A percentile compares a stretch with the other conserved stretches of the same genome.
Conservation (phyloP, 1,140 invertebrate genomes). For the Ips typographus region DNA sequence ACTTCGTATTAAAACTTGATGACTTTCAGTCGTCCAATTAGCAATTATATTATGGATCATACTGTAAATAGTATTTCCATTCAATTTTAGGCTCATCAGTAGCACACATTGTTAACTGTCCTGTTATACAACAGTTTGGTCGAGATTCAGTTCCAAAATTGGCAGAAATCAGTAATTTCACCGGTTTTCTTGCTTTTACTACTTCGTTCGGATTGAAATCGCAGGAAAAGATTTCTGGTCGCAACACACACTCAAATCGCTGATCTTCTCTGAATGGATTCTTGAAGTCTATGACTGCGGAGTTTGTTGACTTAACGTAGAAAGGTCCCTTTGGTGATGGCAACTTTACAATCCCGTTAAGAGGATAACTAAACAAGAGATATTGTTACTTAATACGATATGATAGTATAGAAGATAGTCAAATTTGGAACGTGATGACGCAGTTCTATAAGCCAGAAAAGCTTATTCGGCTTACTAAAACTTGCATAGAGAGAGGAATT, state of each 20-base stretch:
- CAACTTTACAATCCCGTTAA: constrained; percentile 34
- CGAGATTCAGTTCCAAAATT: constrained; percentile 7
- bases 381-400: too few species aligned
- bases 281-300: constrained; percentile 35
- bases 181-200: constrained; percentile 27
- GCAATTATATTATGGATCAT: not conserved
- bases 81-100: constrained; percentile 23
- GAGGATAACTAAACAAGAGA: constrained; percentile 40
- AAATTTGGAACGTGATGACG: too few species aligned
- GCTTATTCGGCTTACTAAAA: too few species aligned
- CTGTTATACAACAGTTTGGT: constrained; percentile 34
- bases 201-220: constrained; percentile 30
- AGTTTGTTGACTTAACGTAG: constrained; percentile 18
- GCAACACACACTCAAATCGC: constrained; percentile 31
- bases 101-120: constrained; percentile 35
- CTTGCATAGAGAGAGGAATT: constrained; percentile 9
- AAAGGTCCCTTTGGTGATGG: constrained; percentile 45
- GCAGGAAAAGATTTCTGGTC: constrained; percentile 34
- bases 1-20: not conserved
- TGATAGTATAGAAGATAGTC: too few species aligned
- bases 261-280: constrained; percentile 40
- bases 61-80: constrained; percentile 40
- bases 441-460: too few species aligned
- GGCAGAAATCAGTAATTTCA: constrained; percentile 31
- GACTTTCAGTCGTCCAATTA: not conserved